Base-by-base conservation (phyloP, 2,797 vertebrate genomes). In the Selene dorsalis region DNA sequence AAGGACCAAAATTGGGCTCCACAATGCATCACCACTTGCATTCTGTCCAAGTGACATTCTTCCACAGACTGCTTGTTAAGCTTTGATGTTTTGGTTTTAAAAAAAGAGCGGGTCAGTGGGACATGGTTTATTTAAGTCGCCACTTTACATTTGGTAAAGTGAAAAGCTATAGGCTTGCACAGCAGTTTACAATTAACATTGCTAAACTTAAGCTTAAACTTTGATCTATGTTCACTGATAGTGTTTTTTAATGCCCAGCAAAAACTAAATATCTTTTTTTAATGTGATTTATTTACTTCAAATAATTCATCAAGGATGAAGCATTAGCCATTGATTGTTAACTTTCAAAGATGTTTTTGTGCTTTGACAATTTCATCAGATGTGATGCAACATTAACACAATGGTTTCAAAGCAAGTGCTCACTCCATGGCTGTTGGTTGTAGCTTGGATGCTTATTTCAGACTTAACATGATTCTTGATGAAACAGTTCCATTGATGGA, bases 321-420 rank as follows among this genome's bases (percentile, higher is more conserved):
- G 35, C 43, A 56, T 50, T 50, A 38, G 17, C 57, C 63, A 73
- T 0, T 73, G 39, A 75, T 22, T 71, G 73, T 26, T 24, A 14
- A 39, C 60, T 62, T 47, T 77, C 12, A 52, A 22, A 62, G 39
- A 68, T 18, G 17, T 59, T 66, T 63, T 47, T 69, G 16, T 50
- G 20, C n/a, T 60, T 50, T 57, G 57, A 77, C 75, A 74, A 77
- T 55, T 74, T 47, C 45, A 63, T 83, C 39, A 75, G 64, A 82
- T 45, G 45, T 86, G 79, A 81, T 12, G 70, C 73, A 89, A 86
- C 55, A 32, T 48, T 75, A 48, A 65, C 12, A 61, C 73, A 79
- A 86, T 2, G 22, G 16, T 57, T 83, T 84, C 62, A 86, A 74
- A 75, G 52, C n/a, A 0, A 69, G 32, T 0, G n/a, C 17, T 67